A percentile compares a stretch with the other conserved stretches of the same genome.
Conservation (phyloP, 1,140 invertebrate species). For the Triops cancriformis region DNA sequence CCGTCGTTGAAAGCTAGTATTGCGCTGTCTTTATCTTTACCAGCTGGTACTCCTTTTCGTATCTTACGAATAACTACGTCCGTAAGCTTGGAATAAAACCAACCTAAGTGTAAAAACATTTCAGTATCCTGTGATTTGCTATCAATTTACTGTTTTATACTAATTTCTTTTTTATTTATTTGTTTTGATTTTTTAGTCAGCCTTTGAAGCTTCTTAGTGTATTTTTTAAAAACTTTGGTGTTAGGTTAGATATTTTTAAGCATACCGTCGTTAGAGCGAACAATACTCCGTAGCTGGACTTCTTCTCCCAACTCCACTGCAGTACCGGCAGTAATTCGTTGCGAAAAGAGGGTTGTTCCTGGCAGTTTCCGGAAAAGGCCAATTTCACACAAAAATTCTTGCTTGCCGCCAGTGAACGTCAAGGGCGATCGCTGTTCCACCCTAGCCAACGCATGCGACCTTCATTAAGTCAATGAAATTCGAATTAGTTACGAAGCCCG, state of each 20-base stretch:
- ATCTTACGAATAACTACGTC: slow-evolving; percentile 47
- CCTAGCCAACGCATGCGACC: slow-evolving; percentile 15
- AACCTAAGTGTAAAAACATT: slow-evolving; percentile 41
- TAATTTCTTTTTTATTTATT: not conserved
- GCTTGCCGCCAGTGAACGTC: slow-evolving; percentile 44
- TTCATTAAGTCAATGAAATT: slow-evolving; percentile 15
- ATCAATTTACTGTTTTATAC: not conserved
- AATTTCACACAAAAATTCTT: slow-evolving; percentile 50
- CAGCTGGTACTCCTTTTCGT: slow-evolving; percentile 33
- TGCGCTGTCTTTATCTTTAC: slow-evolving; percentile 40
- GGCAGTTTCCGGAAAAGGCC: slow-evolving; percentile 46
- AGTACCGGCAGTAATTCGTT: slow-evolving; percentile 46
- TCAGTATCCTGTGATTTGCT: not conserved
- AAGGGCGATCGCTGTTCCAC: slow-evolving; percentile 38
- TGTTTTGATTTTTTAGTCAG: not conserved
- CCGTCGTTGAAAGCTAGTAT: slow-evolving; percentile 48
- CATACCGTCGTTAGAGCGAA: slow-evolving; percentile 52
- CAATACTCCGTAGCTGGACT: slow-evolving; percentile 49
- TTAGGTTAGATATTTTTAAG: slow-evolving; percentile 4
- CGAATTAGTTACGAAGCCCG: not conserved
- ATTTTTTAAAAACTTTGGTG: too few relatives aligned
- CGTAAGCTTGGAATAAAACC: slow-evolving; percentile 52
- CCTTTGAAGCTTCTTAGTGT: not conserved
- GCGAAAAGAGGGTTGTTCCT: slow-evolving; percentile 44
- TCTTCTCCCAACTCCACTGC: slow-evolving; percentile 56